Base-by-base conservation (phyloP, 2,888 invertebrate genomes). In the Zeuzera pyrina region DNA sequence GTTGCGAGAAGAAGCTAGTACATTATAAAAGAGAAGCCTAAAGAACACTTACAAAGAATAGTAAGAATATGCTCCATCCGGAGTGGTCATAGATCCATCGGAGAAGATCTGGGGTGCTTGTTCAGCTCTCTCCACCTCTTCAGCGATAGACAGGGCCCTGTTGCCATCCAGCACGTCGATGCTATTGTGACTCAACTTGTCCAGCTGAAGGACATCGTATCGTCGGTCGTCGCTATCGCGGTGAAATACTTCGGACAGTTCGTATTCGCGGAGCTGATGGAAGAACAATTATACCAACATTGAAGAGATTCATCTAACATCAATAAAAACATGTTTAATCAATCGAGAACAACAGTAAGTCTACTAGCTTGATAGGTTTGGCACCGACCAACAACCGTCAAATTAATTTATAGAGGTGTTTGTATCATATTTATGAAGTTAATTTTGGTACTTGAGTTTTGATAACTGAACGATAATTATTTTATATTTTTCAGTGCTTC, bases 231-330 rank as follows among this genome's bases (percentile, higher is more conserved):
- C 93, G 67, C 92, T 92, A 48, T 87, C 85, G 58, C 91, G 91
- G 78, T 93, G 93, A 73, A 94, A 94, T 43, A 92, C 92, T 78
- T 94, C 93, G 45, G 92, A 91, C 46, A 94, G 79, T 67, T 93
- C 93, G 84, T 94, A 95, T 77, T 94, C 94, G 56, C 91, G 92
- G 43, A 94, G 85, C 94, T 94, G 83, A 27, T 33, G 29, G 19
- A 31, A 28, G 15, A 36, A 11, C 16, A 5, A 2, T 2, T 8
- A 19, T 8, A 2, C 8, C 12, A 23, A 12, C 6, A 11, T 14
- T 16, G 3, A 16, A 7, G 15, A 28, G 15, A 15, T 12, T 4
- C 26, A 3, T 26, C 12, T 22, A 3, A 22, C 10, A 22, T 22
- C 8, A 22, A 7, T 6, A 2, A 22, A 8, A 11, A 8, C 8